A percentile compares a stretch with the other conserved stretches of the same genome.
These are phyloP conservation scores for Zaprionus vittiger DNA, from an alignment of 1,140 invertebrate genomes.

Conservation along the genomic window DNA sequence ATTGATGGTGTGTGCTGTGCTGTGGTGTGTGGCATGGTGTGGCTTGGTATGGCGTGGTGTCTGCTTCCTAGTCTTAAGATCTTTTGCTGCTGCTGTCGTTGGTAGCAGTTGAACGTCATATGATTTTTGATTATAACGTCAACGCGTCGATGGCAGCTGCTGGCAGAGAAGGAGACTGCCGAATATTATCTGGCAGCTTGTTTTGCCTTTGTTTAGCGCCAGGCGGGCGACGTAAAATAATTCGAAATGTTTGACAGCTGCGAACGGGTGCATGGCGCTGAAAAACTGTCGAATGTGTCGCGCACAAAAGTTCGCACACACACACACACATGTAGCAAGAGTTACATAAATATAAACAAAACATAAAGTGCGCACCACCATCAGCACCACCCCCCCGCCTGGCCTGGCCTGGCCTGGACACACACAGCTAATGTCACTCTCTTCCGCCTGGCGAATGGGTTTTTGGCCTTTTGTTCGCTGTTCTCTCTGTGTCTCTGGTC, in stretches of 20 bases:
- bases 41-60: slow-evolving; percentile 28
- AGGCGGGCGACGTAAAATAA: slow-evolving; percentile 41
- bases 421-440: slow-evolving; percentile 49
- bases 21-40: neutral
- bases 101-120: slow-evolving; percentile 51
- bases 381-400: neutral
- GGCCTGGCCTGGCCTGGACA: neutral
- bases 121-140: slow-evolving; percentile 74
- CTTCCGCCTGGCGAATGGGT: slow-evolving; percentile 50
- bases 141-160: slow-evolving; percentile 55
- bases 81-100: slow-evolving; percentile 33
- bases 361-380: neutral
- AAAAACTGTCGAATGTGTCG: slow-evolving; percentile 45
- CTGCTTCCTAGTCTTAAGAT: slow-evolving; percentile 39
- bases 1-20: slow-evolving; percentile 46
- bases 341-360: slow-evolving; percentile 15
- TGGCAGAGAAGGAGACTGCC: slow-evolving; percentile 14
- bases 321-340: slow-evolving; percentile 2
- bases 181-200: slow-evolving; percentile 13
- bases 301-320: slow-evolving; percentile 52
- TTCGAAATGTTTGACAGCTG: slow-evolving; percentile 62
- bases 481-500: slow-evolving; percentile 8
- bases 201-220: slow-evolving; percentile 46
- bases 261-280: slow-evolving; percentile 11
- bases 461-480: slow-evolving; percentile 49